phyloP scores from a whole-genome alignment of 2,113 vertebrate genomes.

The Anser brachyrhynchus region DNA sequence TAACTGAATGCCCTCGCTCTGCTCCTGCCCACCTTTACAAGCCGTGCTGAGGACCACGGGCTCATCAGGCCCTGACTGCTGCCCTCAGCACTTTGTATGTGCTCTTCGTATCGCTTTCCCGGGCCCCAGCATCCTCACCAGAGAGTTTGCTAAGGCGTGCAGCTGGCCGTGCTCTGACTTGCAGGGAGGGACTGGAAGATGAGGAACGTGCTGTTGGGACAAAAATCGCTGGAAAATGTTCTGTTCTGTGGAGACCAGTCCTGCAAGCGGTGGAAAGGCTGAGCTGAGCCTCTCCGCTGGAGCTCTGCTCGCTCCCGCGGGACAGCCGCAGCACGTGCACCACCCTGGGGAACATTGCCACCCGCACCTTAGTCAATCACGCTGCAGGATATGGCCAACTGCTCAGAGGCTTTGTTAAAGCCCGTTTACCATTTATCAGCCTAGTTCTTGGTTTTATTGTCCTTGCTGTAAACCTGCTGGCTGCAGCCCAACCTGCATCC shows the following conservation, averaged over 20 bases:
- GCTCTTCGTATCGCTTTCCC: not conserved
- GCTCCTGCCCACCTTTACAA: not conserved
- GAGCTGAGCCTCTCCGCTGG: not conserved
- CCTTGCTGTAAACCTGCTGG: not conserved
- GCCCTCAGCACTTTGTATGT: not conserved
- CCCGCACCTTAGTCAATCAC: not conserved
- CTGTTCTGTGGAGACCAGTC: rapidly evolving
- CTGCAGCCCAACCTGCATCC: conserved; percentile 9
- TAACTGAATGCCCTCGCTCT: not conserved
- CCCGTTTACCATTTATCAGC: not conserved
- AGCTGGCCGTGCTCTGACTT: not conserved
- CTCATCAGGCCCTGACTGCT: not conserved
- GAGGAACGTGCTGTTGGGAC: not conserved
- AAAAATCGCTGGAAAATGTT: not conserved
- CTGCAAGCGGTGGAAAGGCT: not conserved
- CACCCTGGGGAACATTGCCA: not conserved
- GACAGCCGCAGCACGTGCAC: not conserved
- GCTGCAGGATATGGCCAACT: conserved; percentile 13
- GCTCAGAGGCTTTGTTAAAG: not conserved
- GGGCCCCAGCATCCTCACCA: not conserved
- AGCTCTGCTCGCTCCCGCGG: not conserved
- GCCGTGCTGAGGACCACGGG: not conserved
- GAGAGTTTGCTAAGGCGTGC: not conserved
- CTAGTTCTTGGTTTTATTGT: not conserved
- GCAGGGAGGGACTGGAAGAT: not conserved